A percentile compares a stretch with the other conserved stretches of the same genome.
Conservation (phyloP, 1,140 invertebrate genomes). For the Magallana gigas region DNA sequence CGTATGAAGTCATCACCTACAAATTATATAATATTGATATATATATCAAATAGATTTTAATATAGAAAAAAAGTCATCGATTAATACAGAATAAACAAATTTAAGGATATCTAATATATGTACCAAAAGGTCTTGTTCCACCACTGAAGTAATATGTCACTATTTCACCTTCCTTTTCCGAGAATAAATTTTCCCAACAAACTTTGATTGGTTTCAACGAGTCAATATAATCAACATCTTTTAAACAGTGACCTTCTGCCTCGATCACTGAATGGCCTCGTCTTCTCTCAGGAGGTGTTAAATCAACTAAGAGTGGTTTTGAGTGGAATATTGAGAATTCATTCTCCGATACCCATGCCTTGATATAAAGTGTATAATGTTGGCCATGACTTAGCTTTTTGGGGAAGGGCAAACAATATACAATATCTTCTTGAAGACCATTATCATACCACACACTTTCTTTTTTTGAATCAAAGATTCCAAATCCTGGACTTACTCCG, state of each 20-base stretch:
- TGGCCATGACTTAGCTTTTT: conserved; percentile 37
- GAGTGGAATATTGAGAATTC: conserved; percentile 50
- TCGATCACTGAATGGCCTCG: conserved; percentile 51
- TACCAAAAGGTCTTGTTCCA: conserved; percentile 41
- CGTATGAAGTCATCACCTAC: background rate
- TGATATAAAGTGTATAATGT: conserved; percentile 54
- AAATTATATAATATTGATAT: background rate
- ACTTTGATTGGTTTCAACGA: background rate
- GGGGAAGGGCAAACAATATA: conserved; percentile 54
- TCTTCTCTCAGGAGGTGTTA: conserved; percentile 50
- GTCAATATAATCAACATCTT: conserved; percentile 56
- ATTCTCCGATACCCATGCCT: conserved; percentile 49
- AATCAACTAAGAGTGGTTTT: conserved; percentile 50
- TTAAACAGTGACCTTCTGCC: conserved; percentile 39
- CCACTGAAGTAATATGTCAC: background rate
- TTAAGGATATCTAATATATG: background rate
- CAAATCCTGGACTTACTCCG: conserved; percentile 8
- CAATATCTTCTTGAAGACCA: conserved; percentile 32
- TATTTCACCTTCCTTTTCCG: conserved; percentile 23
- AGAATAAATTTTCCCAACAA: conserved; percentile 42
- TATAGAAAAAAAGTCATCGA: background rate
- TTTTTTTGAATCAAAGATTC: conserved; percentile 42
- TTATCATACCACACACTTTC: conserved; percentile 58
- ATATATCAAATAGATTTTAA: background rate
- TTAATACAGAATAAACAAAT: no score